Conservation (phyloP, 2,113 vertebrate genomes). For the Otus sunia region DNA sequence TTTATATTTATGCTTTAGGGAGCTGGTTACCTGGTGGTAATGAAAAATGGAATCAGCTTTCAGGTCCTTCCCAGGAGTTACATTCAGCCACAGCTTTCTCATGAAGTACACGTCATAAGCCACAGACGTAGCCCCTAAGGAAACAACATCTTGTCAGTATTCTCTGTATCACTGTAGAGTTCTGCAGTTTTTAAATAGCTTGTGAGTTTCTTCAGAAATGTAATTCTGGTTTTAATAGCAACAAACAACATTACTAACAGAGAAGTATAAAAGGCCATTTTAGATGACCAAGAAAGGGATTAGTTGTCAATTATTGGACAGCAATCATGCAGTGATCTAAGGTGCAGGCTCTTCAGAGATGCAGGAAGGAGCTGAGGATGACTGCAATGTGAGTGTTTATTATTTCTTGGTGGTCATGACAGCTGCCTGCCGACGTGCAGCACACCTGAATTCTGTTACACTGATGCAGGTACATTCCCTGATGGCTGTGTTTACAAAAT, state of each 20-base stretch:
- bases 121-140: conserved; percentile 68
- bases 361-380: not conserved
- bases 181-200: not conserved
- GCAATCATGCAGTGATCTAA: not conserved
- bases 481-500: not conserved
- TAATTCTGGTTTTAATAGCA: not conserved
- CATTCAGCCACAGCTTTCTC: conserved; percentile 93
- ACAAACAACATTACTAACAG: not conserved
- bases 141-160: not conserved
- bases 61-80: conserved; percentile 86
- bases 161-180: not conserved
- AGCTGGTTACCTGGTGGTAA: conserved; percentile 88
- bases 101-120: conserved; percentile 91
- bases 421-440: not conserved
- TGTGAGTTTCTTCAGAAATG: not conserved
- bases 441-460: not conserved
- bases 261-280: not conserved
- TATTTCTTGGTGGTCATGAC: not conserved
- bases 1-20: not conserved
- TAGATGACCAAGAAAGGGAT: not conserved
- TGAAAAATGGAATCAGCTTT: conserved; percentile 91
- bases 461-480: not conserved
- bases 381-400: not conserved
- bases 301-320: not conserved
- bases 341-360: not conserved